These are phyloP conservation scores for Pedionomus torquatus DNA, from an alignment of 2,113 vertebrate species.

Conservation along the genomic window DNA sequence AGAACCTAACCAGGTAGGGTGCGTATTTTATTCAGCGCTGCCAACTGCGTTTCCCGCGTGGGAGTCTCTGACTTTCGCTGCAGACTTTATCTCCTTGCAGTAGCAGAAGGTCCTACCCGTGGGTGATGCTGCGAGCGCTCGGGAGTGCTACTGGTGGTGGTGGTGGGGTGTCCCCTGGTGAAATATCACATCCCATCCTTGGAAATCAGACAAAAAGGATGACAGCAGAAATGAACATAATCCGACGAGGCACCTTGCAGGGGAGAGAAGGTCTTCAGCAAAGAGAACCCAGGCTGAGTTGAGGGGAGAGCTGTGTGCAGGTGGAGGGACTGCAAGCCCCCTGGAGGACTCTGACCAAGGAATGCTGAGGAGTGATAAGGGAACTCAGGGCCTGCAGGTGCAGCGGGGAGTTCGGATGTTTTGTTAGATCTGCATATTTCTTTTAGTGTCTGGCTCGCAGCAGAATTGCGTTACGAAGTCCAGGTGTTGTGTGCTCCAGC, in stretches of 20 bases:
- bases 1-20: background rate
- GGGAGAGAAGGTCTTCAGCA: background rate
- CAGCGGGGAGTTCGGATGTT: background rate
- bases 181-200: background rate
- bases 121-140: background rate
- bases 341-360: slow-evolving; percentile 20
- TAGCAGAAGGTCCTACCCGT: background rate
- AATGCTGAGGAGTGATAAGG: background rate
- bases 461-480: background rate
- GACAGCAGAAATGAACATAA: background rate
- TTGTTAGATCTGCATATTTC: slow-evolving; percentile 40
- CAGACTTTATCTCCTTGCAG: background rate
- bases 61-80: background rate
- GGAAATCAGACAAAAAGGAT: background rate
- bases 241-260: background rate
- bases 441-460: slow-evolving; percentile 21
- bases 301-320: background rate
- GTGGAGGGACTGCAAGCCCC: background rate
- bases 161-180: background rate
- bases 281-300: background rate
- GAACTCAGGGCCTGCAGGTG: slow-evolving; percentile 21
- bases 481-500: background rate
- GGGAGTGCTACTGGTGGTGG: accelerated
- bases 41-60: background rate
- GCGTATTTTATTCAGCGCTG: background rate